Evolutionary conservation across 2,113 vertebrate genomes (phyloP), one percentile per base, ranked within the genome.

Genomic region (Macaca nemestrina): DNA sequence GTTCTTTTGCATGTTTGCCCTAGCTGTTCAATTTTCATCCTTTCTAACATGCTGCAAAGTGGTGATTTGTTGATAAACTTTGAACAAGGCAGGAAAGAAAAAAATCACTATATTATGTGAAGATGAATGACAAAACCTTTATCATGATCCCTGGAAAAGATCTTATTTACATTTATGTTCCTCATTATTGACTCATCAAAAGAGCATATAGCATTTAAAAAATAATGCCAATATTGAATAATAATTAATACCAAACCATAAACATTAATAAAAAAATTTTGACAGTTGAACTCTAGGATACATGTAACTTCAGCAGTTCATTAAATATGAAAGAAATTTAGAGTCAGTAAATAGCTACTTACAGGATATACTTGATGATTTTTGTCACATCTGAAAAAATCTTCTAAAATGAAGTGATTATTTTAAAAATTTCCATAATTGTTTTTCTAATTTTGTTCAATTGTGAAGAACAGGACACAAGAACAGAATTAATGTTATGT

Each of bases 391-490:
- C 10, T 92, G 30, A 82, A 87, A 68, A 88, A 50, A 30, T 52
- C 22, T 38, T 80, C 7, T 86, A 38, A 96, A 59, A 55, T 85
- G 75, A 76, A 72, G 40, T 89, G 20, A 64, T 30, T 92, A 20
- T 57, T 8, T 38, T 70, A 57, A 50, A 70, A 75, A n/a, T 4
- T 55, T 43, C 35, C 16, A 18, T 48, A 20, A 40, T 67, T 86
- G 72, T 95, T 94, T 95, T 59, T 23, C 84, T 93, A 43, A 90
- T 16, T 79, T 88, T 75, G 20, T 43, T 94, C 55, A 90, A 6
- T 48, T 87, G 8, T 75, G 22, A 86, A 82, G 90, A 78, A 40
- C 1, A 86, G 59, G 4, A 57, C 6, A 0, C 67, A 82, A 40
- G 25, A 55, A 27, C 27, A 79, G 35, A 94, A 68, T 76, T 72